These are phyloP conservation scores for Rhabdophis nuchalis DNA, from an alignment of 2,797 vertebrate genomes.

Conservation along the genomic window DNA sequence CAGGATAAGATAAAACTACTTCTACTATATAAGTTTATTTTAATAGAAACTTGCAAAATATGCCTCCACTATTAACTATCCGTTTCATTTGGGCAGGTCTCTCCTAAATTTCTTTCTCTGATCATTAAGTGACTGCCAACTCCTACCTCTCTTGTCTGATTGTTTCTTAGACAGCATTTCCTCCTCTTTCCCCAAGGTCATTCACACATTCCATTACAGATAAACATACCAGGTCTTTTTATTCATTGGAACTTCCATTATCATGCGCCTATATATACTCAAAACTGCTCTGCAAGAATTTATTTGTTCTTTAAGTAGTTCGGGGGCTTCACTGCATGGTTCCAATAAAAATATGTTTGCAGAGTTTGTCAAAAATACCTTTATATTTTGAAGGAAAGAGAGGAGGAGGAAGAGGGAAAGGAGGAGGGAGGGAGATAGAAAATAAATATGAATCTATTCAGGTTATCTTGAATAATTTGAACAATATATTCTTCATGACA, in stretches of 20 bases:
- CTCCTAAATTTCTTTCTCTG: neutral
- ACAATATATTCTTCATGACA: neutral
- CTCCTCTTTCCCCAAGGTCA: neutral
- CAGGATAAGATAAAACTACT: neutral
- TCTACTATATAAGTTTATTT: neutral
- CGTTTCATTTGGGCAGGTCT: neutral
- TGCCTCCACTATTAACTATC: neutral
- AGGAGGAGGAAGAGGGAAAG: neutral
- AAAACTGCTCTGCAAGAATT: constrained; percentile 93
- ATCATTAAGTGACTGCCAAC: neutral
- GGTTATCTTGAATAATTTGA: constrained; percentile 3
- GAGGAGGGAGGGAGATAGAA: neutral
- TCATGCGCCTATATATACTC: constrained; percentile 93
- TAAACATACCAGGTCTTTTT: constrained; percentile 88
- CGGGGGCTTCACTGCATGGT: constrained; percentile 87
- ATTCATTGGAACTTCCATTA: constrained; percentile 95
- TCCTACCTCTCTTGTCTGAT: neutral
- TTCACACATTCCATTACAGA: neutral
- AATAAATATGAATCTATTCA: neutral
- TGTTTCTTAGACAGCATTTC: neutral
- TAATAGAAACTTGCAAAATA: neutral
- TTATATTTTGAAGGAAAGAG: constrained; percentile 6
- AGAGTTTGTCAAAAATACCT: constrained; percentile 97
- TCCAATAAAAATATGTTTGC: constrained; percentile 95
- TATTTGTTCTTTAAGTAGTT: constrained; percentile 91